Evolutionary conservation across 2,888 invertebrate species (phyloP), one percentile per base, ranked within the genome.

Genomic region (Tromatobia lineatoria): DNA sequence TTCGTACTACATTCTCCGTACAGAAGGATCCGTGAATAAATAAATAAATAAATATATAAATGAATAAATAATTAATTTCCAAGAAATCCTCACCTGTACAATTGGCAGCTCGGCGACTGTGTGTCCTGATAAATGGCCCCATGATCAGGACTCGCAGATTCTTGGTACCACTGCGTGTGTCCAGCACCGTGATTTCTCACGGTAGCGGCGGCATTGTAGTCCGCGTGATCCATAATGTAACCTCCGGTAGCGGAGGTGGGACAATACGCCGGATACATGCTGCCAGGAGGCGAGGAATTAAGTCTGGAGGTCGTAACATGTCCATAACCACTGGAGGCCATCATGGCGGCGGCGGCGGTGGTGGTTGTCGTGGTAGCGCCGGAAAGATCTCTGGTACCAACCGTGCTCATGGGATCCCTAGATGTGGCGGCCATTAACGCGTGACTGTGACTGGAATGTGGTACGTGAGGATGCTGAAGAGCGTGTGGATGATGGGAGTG

Each of bases 131-230:
- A 93, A 87, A 93, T 93, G 8, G 92, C 90, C 0, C 93, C 91
- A 3, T 91, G 83, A 76, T 93, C 93, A 1, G 93, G 93, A 86
- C 93, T 93, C 6, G 93, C 90, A 0, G 93, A 93, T 82, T 93
- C 93, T 82, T 93, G 93, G 83, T 93, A 93, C 93, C 93, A 93
- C 57, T 93, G 93, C 23, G 93, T 90, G 84, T 93, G 93, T 8
- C 90, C 90, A 0, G 89, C 85, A 23, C 89, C 89, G 54, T 92
- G 93, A 75, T 90, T 92, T 79, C 93, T 91, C 3, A 89, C 82
- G n/a, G 87, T 84, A 8, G 93, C 84, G 7, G 86, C 83, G 13
- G 85, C 80, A 71, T 93, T 93, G 78, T 94, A 94, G 67, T 93
- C 93, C 1, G 91, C 87, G 80, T 93, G 93, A 66, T 94, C 93